phyloP scores from a whole-genome alignment of 2,888 invertebrate genomes.

The Drosophila eohydei region DNA sequence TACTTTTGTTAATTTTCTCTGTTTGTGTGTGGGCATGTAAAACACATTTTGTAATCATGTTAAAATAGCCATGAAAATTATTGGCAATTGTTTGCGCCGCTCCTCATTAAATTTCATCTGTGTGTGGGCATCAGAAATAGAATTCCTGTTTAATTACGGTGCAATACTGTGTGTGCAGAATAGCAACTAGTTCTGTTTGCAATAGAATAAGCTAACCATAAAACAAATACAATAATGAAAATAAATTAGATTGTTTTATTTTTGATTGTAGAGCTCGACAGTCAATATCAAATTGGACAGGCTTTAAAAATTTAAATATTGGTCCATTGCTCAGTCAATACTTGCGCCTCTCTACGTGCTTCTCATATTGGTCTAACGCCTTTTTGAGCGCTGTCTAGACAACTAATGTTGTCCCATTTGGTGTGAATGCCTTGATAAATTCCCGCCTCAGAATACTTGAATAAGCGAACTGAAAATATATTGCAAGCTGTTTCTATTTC shows the following conservation, averaged over 20 bases:
- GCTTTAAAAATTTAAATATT: neutral
- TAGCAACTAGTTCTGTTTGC: neutral
- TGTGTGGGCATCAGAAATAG: slow-evolving; percentile 30
- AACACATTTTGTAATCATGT: slow-evolving; percentile 61
- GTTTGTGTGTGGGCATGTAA: slow-evolving; percentile 24
- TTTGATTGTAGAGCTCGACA: neutral
- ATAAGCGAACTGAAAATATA: slow-evolving; percentile 47
- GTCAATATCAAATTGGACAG: neutral
- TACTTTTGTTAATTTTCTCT: slow-evolving; percentile 51
- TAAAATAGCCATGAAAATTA: slow-evolving; percentile 62
- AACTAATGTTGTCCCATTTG: slow-evolving; percentile 12
- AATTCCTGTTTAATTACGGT: slow-evolving; percentile 30
- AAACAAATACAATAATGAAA: neutral
- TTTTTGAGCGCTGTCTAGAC: slow-evolving; percentile 43
- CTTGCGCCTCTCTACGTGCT: slow-evolving; percentile 7
- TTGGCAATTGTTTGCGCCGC: slow-evolving; percentile 32
- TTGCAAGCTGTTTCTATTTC: slow-evolving; percentile 63
- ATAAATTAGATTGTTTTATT: slow-evolving; percentile 1
- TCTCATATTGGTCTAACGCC: neutral
- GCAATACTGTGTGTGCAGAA: slow-evolving; percentile 11
- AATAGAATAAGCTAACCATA: slow-evolving; percentile 5
- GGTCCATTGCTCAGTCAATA: neutral
- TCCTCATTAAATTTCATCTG: slow-evolving; percentile 32
- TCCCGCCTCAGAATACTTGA: slow-evolving; percentile 26
- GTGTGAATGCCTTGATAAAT: slow-evolving; percentile 21